A percentile compares a stretch with the other conserved stretches of the same genome.
Evolutionary conservation across 1,140 invertebrate genomes (phyloP).

Genomic region (Drosophila asahinai): DNA sequence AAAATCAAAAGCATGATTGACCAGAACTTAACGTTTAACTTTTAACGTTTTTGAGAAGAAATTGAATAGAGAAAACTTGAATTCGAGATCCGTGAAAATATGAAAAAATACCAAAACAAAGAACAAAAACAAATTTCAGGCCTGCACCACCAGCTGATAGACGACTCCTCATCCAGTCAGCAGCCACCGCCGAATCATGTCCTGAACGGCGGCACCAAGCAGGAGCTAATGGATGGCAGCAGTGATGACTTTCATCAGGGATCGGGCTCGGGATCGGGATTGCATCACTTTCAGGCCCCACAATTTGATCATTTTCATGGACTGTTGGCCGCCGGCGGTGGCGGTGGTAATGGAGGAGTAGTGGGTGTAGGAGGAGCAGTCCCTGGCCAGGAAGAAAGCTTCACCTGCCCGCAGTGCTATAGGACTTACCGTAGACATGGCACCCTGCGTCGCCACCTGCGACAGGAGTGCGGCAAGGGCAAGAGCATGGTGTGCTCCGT

Average conservation of each 20-base stretch:
- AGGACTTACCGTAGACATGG: conserved; percentile 87
- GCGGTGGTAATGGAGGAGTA: conserved; percentile 4
- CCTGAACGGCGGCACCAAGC: conserved; percentile 48
- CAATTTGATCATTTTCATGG: conserved; percentile 69
- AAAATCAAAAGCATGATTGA: conserved; percentile 59
- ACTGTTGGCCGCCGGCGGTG: conserved; percentile 21
- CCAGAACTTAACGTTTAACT: conserved; percentile 45
- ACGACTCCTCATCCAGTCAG: conserved; percentile 55
- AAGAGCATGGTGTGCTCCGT: conserved; percentile 86
- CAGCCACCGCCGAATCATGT: conserved; percentile 37
- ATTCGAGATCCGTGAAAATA: conserved; percentile 53
- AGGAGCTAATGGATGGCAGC: conserved; percentile 44
- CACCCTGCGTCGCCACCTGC: conserved; percentile 86
- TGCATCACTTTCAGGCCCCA: conserved; percentile 54
- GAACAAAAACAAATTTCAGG: conserved; percentile 83
- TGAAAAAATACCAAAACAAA: conserved; percentile 57
- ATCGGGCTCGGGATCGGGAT: conserved; percentile 27
- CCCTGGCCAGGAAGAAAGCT: conserved; percentile 69
- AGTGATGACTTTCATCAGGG: conserved; percentile 59
- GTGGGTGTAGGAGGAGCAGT: conserved; percentile 7
- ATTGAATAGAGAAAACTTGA: conserved; percentile 36
- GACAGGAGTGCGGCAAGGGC: conserved; percentile 87
- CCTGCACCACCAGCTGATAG: conserved; percentile 53
- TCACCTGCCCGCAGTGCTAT: conserved; percentile 87
- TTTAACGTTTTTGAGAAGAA: conserved; percentile 47